Percentiles rank a stretch among this genome's conserved stretches.
These are phyloP conservation scores for Chirona hameri DNA, from an alignment of 2,888 invertebrate genomes.

Conservation along the genomic window DNA sequence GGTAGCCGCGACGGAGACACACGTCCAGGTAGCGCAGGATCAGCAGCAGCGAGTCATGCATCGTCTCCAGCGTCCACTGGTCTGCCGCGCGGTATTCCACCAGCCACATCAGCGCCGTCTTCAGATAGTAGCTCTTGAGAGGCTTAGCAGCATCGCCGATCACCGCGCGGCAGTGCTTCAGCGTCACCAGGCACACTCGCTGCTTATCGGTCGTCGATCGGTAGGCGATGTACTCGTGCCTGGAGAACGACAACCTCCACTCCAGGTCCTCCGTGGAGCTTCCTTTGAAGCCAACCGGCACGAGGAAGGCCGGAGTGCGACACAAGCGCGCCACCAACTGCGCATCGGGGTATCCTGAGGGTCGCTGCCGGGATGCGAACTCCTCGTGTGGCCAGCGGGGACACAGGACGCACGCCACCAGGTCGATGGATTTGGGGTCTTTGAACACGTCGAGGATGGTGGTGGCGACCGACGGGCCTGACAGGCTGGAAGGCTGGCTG, in stretches of 20 bases:
- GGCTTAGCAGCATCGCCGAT: background rate
- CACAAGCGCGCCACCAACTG: background rate
- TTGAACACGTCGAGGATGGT: background rate
- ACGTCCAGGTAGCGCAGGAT: background rate
- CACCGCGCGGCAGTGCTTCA: background rate
- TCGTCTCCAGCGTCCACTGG: background rate
- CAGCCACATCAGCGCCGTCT: constrained; percentile 25
- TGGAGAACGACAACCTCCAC: constrained; percentile 4
- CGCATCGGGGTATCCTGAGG: background rate
- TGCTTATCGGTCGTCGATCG: background rate
- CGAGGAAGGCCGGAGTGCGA: background rate
- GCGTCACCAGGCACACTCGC: background rate
- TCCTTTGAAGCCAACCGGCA: background rate
- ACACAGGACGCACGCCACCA: background rate
- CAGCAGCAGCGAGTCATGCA: background rate
- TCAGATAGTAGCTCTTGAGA: background rate
- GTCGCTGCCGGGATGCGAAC: background rate
- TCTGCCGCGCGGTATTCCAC: background rate
- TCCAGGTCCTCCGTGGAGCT: background rate
- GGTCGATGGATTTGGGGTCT: background rate
- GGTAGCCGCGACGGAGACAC: background rate
- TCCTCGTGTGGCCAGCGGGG: background rate
- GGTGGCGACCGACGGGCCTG: background rate
- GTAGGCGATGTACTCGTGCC: background rate
- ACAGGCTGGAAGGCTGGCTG: background rate